A percentile compares a stretch with the other conserved stretches of the same genome.
phyloP scores from a whole-genome alignment of 2,888 invertebrate genomes.

The Opisthograptis luteolata region DNA sequence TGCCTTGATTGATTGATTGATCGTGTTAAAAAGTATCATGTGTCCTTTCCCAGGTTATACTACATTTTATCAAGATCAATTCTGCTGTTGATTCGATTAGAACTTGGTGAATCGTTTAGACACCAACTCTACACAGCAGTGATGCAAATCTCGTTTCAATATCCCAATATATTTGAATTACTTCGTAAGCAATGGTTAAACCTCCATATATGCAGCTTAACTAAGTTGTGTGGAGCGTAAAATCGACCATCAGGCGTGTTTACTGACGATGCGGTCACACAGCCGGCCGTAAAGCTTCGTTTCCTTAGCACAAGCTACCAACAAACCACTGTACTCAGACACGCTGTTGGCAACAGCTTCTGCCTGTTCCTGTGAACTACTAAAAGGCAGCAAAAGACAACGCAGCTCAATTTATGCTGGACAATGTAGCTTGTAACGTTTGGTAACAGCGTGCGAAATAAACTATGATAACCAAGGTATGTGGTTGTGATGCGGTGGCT shows the following conservation, averaged over 20 bases:
- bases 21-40: no score
- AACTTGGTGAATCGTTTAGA: no score
- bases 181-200: neutral
- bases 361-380: conserved; percentile 22
- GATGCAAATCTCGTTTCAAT: neutral
- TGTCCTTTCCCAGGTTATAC: no score
- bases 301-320: conserved; percentile 66
- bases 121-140: no score
- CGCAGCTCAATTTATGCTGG: conserved; percentile 46
- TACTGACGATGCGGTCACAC: conserved; percentile 65
- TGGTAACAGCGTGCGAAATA: conserved; percentile 72
- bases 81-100: no score
- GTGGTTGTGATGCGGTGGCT: conserved; percentile 18
- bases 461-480: conserved; percentile 73
- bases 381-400: conserved; percentile 35
- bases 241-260: conserved; percentile 58
- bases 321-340: conserved; percentile 51
- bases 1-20: no score
- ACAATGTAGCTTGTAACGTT: conserved; percentile 53
- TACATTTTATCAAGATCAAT: no score
- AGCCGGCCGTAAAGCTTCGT: conserved; percentile 68
- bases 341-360: conserved; percentile 39
- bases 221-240: conserved; percentile 50
- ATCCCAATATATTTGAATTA: neutral
- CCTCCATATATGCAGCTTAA: conserved; percentile 12